Evolutionary conservation across 1,140 invertebrate species (phyloP).

Genomic region (Patella vulgata): DNA sequence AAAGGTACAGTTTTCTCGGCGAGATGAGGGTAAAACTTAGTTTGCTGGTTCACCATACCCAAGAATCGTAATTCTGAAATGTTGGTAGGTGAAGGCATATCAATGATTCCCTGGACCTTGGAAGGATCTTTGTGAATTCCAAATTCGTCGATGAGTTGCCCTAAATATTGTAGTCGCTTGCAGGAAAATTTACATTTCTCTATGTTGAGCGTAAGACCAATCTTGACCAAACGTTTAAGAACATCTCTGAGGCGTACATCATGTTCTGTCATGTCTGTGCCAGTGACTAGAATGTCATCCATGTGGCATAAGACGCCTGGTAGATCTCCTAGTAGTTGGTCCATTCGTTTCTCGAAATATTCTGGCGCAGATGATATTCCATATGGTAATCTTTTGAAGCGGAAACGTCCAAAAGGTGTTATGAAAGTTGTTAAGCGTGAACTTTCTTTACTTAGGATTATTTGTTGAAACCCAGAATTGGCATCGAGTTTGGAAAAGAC

Average conservation of each 20-base stretch:
- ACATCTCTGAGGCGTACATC: conserved; percentile 36
- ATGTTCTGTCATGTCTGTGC: conserved; percentile 33
- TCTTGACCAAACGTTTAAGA: conserved; percentile 34
- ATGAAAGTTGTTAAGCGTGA: conserved; percentile 56
- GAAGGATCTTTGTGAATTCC: conserved; percentile 43
- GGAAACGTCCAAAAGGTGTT: conserved; percentile 63
- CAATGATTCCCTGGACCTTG: conserved; percentile 43
- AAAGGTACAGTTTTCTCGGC: conserved; percentile 17
- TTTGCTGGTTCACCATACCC: conserved; percentile 24
- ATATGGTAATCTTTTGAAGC: conserved; percentile 63
- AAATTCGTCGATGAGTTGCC: conserved; percentile 18
- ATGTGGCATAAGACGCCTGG: conserved; percentile 20
- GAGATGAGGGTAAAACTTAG: conserved; percentile 16
- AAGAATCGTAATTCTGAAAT: conserved; percentile 10
- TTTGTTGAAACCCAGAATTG: conserved; percentile 25
- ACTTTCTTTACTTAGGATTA: conserved; percentile 14
- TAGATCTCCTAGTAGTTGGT: conserved; percentile 19
- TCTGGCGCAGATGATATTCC: conserved; percentile 51
- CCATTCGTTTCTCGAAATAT: conserved; percentile 31
- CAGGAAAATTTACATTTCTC: conserved; percentile 58
- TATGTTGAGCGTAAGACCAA: conserved; percentile 51
- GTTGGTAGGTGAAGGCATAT: conserved; percentile 50
- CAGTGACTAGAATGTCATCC: conserved; percentile 50
- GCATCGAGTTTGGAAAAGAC: conserved; percentile 23
- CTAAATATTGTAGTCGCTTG: conserved; percentile 20